Evolutionary conservation across 2,888 invertebrate species (phyloP).

Genomic region (Dryocosmus kuriphilus): DNA sequence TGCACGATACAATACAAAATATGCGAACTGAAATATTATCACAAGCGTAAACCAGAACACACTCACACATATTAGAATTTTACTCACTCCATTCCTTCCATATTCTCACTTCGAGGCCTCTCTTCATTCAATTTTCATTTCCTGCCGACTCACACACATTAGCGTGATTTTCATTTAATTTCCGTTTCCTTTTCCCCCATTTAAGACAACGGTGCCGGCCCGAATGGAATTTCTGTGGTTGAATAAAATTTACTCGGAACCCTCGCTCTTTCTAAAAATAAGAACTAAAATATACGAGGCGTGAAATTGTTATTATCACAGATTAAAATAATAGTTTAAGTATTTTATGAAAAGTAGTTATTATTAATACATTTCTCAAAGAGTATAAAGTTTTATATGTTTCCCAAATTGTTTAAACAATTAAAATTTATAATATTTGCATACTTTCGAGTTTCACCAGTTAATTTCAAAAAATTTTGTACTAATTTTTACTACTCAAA

Average conservation of each 20-base stretch:
- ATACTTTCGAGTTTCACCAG: no score
- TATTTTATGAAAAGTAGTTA: no score
- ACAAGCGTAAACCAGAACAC: not conserved
- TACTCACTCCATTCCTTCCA: not conserved
- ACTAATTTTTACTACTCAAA: no score
- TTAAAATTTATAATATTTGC: no score
- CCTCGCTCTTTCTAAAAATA: not conserved
- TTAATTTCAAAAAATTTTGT: no score
- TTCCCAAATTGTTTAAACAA: no score
- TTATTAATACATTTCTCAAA: no score
- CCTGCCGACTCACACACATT: constrained; percentile 56
- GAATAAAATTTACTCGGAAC: constrained; percentile 11
- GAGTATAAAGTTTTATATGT: no score
- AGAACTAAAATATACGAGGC: not conserved
- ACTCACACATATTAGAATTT: not conserved
- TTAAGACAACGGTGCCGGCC: constrained; percentile 17
- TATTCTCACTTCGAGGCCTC: not conserved
- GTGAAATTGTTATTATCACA: not conserved
- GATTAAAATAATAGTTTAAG: not conserved
- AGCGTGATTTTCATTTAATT: constrained; percentile 64
- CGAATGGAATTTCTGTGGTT: constrained; percentile 26
- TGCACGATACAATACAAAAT: not conserved
- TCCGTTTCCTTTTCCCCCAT: constrained; percentile 58
- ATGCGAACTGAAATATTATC: not conserved
- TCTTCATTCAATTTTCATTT: constrained; percentile 64